Percentiles rank a stretch among this genome's conserved stretches.
Conservation (phyloP, 2,888 invertebrate species). For the Lordiphosa andalusiaca region DNA sequence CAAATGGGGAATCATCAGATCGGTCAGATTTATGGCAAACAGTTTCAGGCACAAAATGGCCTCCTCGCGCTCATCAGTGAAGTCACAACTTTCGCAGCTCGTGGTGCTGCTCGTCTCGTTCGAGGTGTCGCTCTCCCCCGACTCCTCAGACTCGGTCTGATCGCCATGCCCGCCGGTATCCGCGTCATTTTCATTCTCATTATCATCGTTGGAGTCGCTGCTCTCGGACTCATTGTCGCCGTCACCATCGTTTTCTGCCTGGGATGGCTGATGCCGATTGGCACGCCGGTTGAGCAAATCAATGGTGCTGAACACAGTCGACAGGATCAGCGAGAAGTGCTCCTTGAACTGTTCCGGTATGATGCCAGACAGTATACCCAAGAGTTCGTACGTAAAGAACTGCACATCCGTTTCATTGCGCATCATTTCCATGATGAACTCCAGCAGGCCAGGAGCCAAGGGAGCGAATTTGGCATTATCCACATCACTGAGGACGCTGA, state of each 20-base stretch:
- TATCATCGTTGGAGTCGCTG: not conserved
- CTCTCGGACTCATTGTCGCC: no score
- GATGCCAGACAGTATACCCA: constrained; percentile 14
- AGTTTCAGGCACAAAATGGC: constrained; percentile 19
- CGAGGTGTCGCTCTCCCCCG: not conserved
- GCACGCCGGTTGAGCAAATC: not conserved
- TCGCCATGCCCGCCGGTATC: constrained; percentile 21
- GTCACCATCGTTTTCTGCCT: no score
- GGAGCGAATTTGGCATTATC: constrained; percentile 6
- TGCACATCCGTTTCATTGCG: constrained; percentile 4
- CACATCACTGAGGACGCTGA: constrained; percentile 9
- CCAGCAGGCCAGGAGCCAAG: constrained; percentile 4
- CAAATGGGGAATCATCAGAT: constrained; percentile 9
- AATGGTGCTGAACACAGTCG: not conserved
- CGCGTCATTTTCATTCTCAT: not conserved
- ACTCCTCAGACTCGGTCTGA: constrained; percentile 14
- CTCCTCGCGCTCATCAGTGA: constrained; percentile 17
- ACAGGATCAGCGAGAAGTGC: constrained; percentile 5
- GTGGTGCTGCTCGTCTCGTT: not conserved
- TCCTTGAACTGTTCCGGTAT: constrained; percentile 11
- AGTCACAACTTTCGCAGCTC: not conserved
- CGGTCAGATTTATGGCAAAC: constrained; percentile 13
- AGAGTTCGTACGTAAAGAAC: constrained; percentile 14
- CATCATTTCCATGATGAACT: constrained; percentile 12
- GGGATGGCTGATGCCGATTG: no score